Base-by-base conservation (phyloP, 2,797 vertebrate species). In the Bovichtus diacanthus region DNA sequence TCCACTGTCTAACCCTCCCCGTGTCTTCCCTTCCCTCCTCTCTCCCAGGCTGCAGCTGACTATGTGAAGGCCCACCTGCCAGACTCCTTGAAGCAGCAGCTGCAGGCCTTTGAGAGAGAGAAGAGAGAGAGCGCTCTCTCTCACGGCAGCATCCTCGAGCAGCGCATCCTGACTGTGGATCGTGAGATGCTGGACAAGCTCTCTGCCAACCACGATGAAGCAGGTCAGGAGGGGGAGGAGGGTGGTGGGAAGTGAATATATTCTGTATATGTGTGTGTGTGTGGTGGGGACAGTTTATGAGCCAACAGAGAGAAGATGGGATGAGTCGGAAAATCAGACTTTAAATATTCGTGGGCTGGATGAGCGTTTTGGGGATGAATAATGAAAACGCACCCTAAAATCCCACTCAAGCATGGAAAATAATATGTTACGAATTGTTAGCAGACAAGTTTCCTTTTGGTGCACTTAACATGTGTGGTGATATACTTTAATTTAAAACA, bases 101-200 rank as follows among this genome's bases (percentile, higher is more conserved):
- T 99, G 81, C 97, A 98, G 82, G 94, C 95, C 73, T 97, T 97
- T 0, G 98, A 99, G 89, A 95, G 92, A 63, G 98, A 98, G 91
- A 98, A 97, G 94, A 97, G 97, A 91, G 97, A 99, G 74, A 96
- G 96, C 8, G 82, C 95, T 9, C 92, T 96, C 41, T 97, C 97
- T 5, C 97, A 99, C 75, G 95, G 96, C 83, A 96, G 94, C 82
- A 97, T 99, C 88, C 96, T 99, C 49, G 97, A 99, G 85, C 97
- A 99, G 91, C 96, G 97, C 83, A 99, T 99, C 89, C 88, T 99
- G 4, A 91, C 95, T 0, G 97, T 99, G 71, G 98, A 99, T 82
- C 93, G 97, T 21, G 97, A 99, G 87, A 97, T 99, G 94, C 94
- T 99, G 88, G 98, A 99, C 78, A 99, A 97, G 83, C 93, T 99